Base-by-base conservation (phyloP, 2,797 vertebrate genomes). In the Anabacerthia variegaticeps region DNA sequence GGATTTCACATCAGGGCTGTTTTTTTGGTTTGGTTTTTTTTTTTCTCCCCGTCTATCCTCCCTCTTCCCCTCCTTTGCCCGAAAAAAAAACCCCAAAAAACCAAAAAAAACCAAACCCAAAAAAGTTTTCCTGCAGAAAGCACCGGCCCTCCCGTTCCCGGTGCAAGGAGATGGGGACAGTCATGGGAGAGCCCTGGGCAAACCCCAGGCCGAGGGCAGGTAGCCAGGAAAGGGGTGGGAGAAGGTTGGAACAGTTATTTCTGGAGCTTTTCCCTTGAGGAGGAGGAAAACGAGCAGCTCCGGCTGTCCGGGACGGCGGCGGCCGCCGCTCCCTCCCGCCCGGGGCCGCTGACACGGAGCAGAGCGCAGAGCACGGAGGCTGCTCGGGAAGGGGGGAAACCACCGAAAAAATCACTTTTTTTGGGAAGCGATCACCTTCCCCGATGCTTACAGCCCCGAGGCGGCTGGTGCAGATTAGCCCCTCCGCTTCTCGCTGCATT, bases 361-460 rank as follows among this genome's bases (percentile, higher is more conserved):
- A 3, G 18, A 54, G 20, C 7, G 32, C 1, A 28, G 14, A 65
- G 55, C 61, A 2, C 2, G 8, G 72, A 2, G 36, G 19, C 12
- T 62, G 41, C 59, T 51, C 24, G 5, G 11, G 36, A 4, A 39
- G 5, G 6, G 27, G 5, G 22, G 1, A 30, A 68, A 28, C 0
- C 39, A 18, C 2, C 4, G 52, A 22, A 30, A 77, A 82, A 88
- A 26, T 15, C 3, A 1, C 3, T 49, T 71, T 67, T 67, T 77
- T 66, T 1, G 16, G 51, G 36, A 62, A 59, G 5, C 2, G 8
- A 41, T 58, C 23, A 5, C 56, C 24, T 63, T 66, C 5, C 4
- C 8, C 3, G 3, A 2, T 27, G 23, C 2, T 77, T 16, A 19
- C 43, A 83, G 19, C 46, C 28, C 26, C 7, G 4, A 30, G 23